Evolutionary conservation across 1,140 invertebrate genomes (phyloP), one percentile per base, ranked within the genome.

Genomic region (Caerostris darwini): DNA sequence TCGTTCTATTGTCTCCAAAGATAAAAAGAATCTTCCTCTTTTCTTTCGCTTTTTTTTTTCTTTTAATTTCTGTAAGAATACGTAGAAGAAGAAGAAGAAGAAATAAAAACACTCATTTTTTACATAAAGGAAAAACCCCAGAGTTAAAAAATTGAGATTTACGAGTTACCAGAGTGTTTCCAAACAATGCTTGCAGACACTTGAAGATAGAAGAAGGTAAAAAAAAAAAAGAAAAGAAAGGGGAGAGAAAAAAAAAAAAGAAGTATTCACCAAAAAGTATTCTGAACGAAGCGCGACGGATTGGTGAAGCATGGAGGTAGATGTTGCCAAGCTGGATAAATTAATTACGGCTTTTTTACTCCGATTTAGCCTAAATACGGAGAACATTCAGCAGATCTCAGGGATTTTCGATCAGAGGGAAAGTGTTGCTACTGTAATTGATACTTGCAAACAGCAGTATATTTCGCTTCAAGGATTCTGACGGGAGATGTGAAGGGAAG

Each of bases 271-370:
- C 34, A 3, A 77, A 34, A 53, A 12, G 19, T 19, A 7, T 77
- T 67, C 5, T 50, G 34, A 53, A 50, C 71, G 71, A 17, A 50
- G 71, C 71, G 71, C 19, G 71, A 77, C 71, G 71, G 34, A 50
- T 53, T 77, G 71, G 10, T 53, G 71, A 77, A 77, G 71, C 71
- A 53, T 77, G 71, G 71, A 77, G 71, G 71, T 77, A 77, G 71
- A 77, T 34, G 71, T 3, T 77, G 71, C 50, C 12, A 53, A 77
- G 71, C 71, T 77, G 71, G 71, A 77, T 77, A 14, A 77, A 77
- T 77, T 77, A 77, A 77, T 77, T 77, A 14, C 71, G 71, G 71
- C 71, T 77, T 53, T 77, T 34, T 77, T 53, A 77, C 8, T 50
- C 10, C 50, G 71, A 77, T 77, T 53, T 77, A 77, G 71, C 71